A percentile compares a stretch with the other conserved stretches of the same genome.
Evolutionary conservation across 2,113 vertebrate genomes (phyloP).

Genomic region (Mugil cephalus): DNA sequence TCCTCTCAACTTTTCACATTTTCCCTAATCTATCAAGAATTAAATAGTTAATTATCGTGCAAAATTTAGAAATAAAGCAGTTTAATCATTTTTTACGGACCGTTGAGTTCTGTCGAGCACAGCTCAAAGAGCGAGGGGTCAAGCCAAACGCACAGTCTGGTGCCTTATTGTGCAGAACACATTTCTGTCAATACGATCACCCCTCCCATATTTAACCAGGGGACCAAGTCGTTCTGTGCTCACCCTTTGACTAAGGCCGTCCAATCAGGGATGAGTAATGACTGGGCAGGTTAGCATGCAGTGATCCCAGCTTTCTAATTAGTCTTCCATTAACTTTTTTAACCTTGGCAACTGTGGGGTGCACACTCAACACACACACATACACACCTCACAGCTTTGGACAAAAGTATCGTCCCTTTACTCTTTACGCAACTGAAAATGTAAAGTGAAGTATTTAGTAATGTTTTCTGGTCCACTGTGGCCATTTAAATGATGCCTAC

Average conservation of each 20-base stretch:
- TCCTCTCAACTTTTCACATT: not conserved
- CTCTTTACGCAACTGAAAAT: conserved; percentile 43
- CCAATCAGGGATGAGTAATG: conserved; percentile 86
- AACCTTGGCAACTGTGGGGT: conserved; percentile 79
- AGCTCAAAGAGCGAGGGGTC: conserved; percentile 28
- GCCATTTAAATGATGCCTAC: conserved; percentile 6
- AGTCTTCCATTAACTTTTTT: conserved; percentile 86
- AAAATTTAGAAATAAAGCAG: not conserved
- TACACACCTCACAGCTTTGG: conserved; percentile 18
- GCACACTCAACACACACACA: conserved; percentile 29
- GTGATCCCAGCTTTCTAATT: conserved; percentile 86
- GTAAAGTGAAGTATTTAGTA: conserved; percentile 18
- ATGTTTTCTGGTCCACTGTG: conserved; percentile 5
- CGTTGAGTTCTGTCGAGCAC: not conserved
- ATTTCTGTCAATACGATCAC: conserved; percentile 47
- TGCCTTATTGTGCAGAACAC: conserved; percentile 45
- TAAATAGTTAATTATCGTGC: not conserved
- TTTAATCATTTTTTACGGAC: not conserved
- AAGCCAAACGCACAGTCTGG: not conserved
- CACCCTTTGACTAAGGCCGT: conserved; percentile 77
- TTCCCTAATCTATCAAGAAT: conserved; percentile 2
- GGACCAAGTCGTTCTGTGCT: conserved; percentile 66
- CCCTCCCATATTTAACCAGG: conserved; percentile 40
- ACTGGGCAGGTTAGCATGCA: conserved; percentile 76
- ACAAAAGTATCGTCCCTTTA: conserved; percentile 30